A percentile compares a stretch with the other conserved stretches of the same genome.
Evolutionary conservation across 2,113 vertebrate species (phyloP).

Genomic region (Chloebia gouldiae): DNA sequence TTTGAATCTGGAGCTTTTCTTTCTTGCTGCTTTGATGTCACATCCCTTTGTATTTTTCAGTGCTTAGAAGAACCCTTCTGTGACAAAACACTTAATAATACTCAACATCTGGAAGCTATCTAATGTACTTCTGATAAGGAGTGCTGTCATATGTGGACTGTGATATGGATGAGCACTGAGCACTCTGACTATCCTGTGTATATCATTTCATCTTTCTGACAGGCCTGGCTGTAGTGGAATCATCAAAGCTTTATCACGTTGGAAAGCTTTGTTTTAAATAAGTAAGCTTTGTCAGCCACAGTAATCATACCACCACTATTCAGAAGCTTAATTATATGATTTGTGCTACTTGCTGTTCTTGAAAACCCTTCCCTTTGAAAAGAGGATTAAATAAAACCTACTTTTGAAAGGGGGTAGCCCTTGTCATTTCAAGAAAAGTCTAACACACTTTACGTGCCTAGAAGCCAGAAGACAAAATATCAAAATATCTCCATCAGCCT

Average conservation of each 20-base stretch:
- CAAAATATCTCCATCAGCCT: not conserved
- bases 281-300: not conserved
- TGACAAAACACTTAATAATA: not conserved
- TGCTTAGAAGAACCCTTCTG: not conserved
- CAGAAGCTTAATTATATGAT: not conserved
- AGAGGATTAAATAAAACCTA: not conserved
- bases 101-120: accelerated
- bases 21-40: not conserved
- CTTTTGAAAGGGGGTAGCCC: not conserved
- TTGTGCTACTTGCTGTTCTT: not conserved
- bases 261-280: not conserved
- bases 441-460: too few relatives aligned
- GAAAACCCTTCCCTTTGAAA: not conserved
- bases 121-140: not conserved
- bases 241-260: not conserved
- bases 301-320: not conserved
- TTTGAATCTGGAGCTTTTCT: not conserved
- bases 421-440: not conserved
- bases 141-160: not conserved
- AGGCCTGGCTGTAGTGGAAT: not conserved
- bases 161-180: not conserved
- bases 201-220: not conserved
- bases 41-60: not conserved
- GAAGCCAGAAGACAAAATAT: not conserved
- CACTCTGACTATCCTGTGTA: not conserved